Evolutionary conservation across 2,888 invertebrate genomes (phyloP), one percentile per base, ranked within the genome.

Genomic region (Apocheima hispidaria): DNA sequence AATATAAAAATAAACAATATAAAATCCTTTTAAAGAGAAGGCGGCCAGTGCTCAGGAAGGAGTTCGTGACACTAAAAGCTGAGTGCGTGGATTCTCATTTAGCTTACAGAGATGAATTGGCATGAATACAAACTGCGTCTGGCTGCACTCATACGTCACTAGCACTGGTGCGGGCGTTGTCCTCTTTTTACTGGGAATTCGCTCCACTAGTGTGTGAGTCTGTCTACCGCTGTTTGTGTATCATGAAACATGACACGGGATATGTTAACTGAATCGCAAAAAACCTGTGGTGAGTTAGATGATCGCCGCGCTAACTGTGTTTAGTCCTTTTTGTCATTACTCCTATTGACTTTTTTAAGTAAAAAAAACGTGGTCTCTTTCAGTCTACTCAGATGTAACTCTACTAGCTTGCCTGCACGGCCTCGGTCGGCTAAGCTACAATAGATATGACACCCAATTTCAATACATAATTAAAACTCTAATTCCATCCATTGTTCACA

Each of bases 121-220:
- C 67, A 65, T 65, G 61, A 67, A 65, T 63, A 60, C 61, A 54
- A 48, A 50, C 51, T 58, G 58, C 53, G 63, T 44, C 64, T 44
- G 58, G 58, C 58, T 65, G 51, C 61, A 61, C 65, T 60, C 57
- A 66, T 63, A 59, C 54, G 63, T 69, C 63, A 69, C 64, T 60
- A 57, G 46, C 51, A 54, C 62, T 57, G 40, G 33, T 56, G 53
- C 53, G 48, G 57, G 54, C 59, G 58, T 41, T 60, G 66, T 56
- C 52, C 63, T 38, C 59, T 65, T 66, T 66, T 69, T 56, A 50
- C n/a, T n/a, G n/a, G n/a, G n/a, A n/a, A n/a, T n/a, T 52, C 48
- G 20, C 40, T 56, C 28, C 40, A 41, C 21, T 49, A 36, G 23
- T 44, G 38, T 46, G 51, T 40, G 26, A 30, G 35, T 50, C 18